phyloP scores from a whole-genome alignment of 2,797 vertebrate genomes.

The Mallotus villosus region DNA sequence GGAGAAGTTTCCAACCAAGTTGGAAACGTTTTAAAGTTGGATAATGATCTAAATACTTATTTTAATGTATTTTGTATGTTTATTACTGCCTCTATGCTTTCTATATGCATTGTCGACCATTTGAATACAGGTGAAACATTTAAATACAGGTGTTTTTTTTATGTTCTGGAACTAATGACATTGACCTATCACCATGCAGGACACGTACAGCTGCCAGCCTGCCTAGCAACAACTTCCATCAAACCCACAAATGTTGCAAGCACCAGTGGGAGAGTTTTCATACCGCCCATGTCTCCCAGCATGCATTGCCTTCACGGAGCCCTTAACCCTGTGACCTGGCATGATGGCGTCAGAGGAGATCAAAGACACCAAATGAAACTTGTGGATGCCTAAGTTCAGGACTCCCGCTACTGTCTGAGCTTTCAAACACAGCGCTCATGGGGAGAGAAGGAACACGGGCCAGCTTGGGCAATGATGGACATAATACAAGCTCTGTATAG shows the following conservation, averaged over 20 bases:
- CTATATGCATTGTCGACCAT: conserved; percentile 38
- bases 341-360: conserved; percentile 68
- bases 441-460: conserved; percentile 50
- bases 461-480: conserved; percentile 57
- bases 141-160: conserved; percentile 72
- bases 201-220: conserved; percentile 69
- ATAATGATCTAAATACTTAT: background rate
- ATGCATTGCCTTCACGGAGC: conserved; percentile 69
- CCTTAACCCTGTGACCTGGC: conserved; percentile 64
- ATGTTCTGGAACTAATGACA: conserved; percentile 69
- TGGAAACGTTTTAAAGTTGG: background rate
- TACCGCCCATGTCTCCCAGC: conserved; percentile 73
- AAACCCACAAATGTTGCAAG: conserved; percentile 43
- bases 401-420: conserved; percentile 56
- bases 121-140: conserved; percentile 76
- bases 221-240: conserved; percentile 64
- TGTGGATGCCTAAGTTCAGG: conserved; percentile 47
- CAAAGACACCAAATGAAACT: conserved; percentile 64
- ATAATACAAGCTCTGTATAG: conserved; percentile 53
- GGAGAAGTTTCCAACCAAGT: background rate
- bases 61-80: background rate
- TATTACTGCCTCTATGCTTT: conserved; percentile 2
- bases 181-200: conserved; percentile 56
- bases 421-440: conserved; percentile 58
- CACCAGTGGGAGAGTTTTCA: conserved; percentile 57